These are phyloP conservation scores for human DNA, from an alignment of 2,113 vertebrate species.

Conservation along the genomic window GRCh38 chr13:108231501-108232000, in stretches of 20 bases:
- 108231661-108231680: background rate
- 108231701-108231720: conserved; percentile 39
- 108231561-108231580: background rate
- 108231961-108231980: conserved; percentile 33
- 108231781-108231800: conserved; percentile 60
- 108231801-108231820: conserved; percentile 58
- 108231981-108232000: conserved; percentile 24
- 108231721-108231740: conserved; percentile 44
- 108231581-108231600: conserved; percentile 8
- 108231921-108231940: conserved; percentile 20
- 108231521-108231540: background rate
- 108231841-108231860: conserved; percentile 59
- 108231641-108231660: background rate
- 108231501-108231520: conserved; percentile 4
- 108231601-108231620: conserved; percentile 4
- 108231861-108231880: conserved; percentile 68
- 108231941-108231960: conserved; percentile 57
- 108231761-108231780: conserved; percentile 50
- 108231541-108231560: background rate
- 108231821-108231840: conserved; percentile 54
- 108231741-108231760: conserved; percentile 50
- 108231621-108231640: background rate
- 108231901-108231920: conserved; percentile 62
- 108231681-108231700: conserved; percentile 38
- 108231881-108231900: conserved; percentile 31